phyloP scores from a whole-genome alignment of 1,140 invertebrate species.

The Neodiprion fabricii region DNA sequence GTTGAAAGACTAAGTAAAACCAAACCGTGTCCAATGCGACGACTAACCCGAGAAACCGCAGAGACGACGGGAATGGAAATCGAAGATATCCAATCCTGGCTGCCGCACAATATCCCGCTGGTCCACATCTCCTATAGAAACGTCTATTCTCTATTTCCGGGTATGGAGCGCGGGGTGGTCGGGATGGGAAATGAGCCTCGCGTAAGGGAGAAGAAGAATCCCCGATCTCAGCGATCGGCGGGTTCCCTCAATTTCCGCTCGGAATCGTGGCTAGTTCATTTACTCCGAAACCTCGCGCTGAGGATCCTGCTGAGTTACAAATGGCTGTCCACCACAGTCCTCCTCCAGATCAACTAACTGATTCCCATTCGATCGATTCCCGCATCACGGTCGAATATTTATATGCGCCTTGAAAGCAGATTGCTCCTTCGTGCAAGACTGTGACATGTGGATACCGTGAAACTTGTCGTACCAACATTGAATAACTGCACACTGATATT shows the following conservation, averaged over 20 bases:
- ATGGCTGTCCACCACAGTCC: background rate
- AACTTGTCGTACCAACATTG: no score
- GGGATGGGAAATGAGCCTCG: background rate
- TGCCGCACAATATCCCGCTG: slow-evolving; percentile 6
- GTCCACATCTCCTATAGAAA: slow-evolving; percentile 1
- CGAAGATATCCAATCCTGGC: slow-evolving; percentile 4
- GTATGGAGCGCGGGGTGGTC: background rate
- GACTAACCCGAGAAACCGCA: background rate
- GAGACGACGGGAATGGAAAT: background rate
- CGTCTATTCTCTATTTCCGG: slow-evolving; percentile 7
- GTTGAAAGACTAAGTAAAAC: background rate
- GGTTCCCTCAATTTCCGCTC: background rate
- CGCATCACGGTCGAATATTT: background rate
- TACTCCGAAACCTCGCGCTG: background rate
- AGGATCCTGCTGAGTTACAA: background rate
- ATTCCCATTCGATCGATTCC: background rate
- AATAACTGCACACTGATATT: no score
- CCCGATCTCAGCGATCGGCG: background rate
- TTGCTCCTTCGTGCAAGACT: background rate
- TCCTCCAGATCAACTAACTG: background rate
- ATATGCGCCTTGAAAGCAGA: background rate
- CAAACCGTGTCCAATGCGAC: background rate
- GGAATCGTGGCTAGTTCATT: background rate
- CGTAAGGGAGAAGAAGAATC: slow-evolving; percentile 1
- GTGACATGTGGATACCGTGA: background rate